A percentile compares a stretch with the other conserved stretches of the same genome.
Evolutionary conservation across 2,888 invertebrate genomes (phyloP).

Genomic region (Sminthurinus aureus): DNA sequence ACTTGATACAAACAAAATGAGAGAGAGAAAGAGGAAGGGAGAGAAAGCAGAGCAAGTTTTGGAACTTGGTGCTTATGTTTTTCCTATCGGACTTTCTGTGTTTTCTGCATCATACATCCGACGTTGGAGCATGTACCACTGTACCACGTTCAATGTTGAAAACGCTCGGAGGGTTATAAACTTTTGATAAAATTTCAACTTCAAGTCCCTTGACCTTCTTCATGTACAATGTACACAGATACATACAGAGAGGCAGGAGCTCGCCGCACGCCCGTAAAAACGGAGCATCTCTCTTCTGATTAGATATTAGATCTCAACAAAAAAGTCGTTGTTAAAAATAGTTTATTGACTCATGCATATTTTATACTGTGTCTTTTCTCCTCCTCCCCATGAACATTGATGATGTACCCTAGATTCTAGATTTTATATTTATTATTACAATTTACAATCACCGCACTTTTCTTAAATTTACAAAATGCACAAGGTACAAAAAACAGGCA

Average conservation of each 20-base stretch:
- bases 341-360: conserved; percentile 20
- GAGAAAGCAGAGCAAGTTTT: neutral
- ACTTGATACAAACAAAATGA: neutral
- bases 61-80: too few species aligned
- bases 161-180: conserved; percentile 28
- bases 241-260: too few species aligned
- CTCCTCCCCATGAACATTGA: conserved; percentile 4
- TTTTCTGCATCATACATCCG: neutral
- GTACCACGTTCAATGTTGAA: neutral
- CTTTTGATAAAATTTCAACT: conserved; percentile 10
- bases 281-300: too few species aligned
- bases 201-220: conserved; percentile 19
- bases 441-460: neutral
- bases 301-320: neutral
- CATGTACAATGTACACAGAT: neutral
- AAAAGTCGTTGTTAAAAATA: conserved; percentile 25
- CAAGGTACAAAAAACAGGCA: too few species aligned
- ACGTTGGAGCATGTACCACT: too few species aligned
- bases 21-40: neutral
- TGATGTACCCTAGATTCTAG: conserved; percentile 12
- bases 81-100: neutral
- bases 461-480: too few species aligned
- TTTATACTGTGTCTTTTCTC: conserved; percentile 1
- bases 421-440: too few species aligned
- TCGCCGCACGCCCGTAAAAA: too few species aligned